Conservation (phyloP, 2,888 invertebrate species). For the Leptopilina syphax region DNA sequence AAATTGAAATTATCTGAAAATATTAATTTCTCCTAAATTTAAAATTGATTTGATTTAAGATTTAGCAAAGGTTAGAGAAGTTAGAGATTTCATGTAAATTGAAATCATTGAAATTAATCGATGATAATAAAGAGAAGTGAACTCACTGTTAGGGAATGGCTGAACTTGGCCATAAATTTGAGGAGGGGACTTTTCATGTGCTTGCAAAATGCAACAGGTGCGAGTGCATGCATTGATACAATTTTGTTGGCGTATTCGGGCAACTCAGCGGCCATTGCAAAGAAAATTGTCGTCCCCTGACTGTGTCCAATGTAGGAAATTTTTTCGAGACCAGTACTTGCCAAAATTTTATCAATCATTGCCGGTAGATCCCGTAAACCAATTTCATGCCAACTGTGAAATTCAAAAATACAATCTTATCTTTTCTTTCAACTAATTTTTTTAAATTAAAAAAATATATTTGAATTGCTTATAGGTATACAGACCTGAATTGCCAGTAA, state of each 20-base stretch:
- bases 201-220: conserved; percentile 73
- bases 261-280: conserved; percentile 70
- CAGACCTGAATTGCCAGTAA: conserved; percentile 45
- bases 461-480: too few relatives aligned
- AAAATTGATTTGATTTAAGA: too few relatives aligned
- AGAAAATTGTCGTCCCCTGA: conserved; percentile 79
- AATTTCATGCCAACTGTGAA: conserved; percentile 79
- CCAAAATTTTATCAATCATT: conserved; percentile 79
- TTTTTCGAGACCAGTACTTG: conserved; percentile 74
- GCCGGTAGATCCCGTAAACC: conserved; percentile 81
- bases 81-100: too few relatives aligned
- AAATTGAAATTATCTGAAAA: too few relatives aligned
- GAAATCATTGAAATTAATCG: too few relatives aligned
- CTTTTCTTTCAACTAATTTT: neutral
- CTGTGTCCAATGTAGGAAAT: conserved; percentile 81
- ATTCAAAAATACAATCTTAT: too few relatives aligned
- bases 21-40: too few relatives aligned
- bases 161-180: neutral
- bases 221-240: conserved; percentile 68
- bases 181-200: conserved; percentile 46
- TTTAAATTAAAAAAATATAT: neutral
- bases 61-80: too few relatives aligned
- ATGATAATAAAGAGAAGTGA: neutral
- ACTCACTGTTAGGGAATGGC: neutral
- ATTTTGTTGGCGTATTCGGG: conserved; percentile 76